Percentiles rank a stretch among this genome's conserved stretches.
These are phyloP conservation scores for Mormyrus lacerda DNA, from an alignment of 2,113 vertebrate genomes.

Conservation along the genomic window DNA sequence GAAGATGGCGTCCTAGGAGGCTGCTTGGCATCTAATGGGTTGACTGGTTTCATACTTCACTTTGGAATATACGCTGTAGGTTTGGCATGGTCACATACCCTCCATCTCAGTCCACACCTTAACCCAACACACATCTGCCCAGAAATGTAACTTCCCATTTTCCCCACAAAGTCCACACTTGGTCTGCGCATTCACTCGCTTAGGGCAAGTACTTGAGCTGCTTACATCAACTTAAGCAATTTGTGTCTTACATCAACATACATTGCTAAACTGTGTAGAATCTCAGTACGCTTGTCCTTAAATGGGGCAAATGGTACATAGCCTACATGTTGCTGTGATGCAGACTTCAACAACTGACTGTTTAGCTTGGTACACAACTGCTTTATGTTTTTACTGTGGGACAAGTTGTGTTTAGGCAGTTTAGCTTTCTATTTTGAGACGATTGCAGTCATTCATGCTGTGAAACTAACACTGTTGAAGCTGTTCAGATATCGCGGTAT, in stretches of 20 bases:
- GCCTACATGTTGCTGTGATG: not conserved
- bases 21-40: not conserved
- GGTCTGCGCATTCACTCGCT: not conserved
- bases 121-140: not conserved
- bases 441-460: not conserved
- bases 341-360: not conserved
- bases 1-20: not conserved
- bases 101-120: not conserved
- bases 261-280: not conserved
- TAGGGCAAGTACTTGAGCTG: not conserved
- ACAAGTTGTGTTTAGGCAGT: not conserved
- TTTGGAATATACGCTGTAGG: not conserved
- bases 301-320: not conserved
- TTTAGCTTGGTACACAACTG: not conserved
- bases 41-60: not conserved
- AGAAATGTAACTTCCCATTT: not conserved
- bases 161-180: not conserved
- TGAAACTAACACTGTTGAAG: not conserved
- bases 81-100: not conserved
- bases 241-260: not conserved
- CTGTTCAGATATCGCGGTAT: not conserved
- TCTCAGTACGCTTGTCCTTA: not conserved
- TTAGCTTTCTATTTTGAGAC: not conserved
- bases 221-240: not conserved
- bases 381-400: not conserved